phyloP scores from a whole-genome alignment of 1,140 invertebrate genomes.

The Orius insidiosus region DNA sequence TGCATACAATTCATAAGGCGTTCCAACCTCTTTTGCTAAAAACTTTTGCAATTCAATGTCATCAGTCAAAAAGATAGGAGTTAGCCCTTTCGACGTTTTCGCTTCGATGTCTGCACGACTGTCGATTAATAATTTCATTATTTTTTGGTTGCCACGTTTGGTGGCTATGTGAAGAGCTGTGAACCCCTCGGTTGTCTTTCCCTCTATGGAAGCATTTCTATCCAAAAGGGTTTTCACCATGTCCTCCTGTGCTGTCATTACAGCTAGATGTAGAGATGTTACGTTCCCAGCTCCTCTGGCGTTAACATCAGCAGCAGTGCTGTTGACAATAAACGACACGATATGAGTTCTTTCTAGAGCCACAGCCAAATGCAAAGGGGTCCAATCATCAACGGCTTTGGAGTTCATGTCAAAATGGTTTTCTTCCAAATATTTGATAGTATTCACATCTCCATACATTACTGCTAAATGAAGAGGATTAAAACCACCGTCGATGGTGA shows the following conservation, averaged over 20 bases:
- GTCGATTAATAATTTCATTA: conserved; percentile 12
- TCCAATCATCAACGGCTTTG: too few relatives aligned
- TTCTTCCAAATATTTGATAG: too few relatives aligned
- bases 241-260: conserved; percentile 54
- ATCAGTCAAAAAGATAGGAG: too few relatives aligned
- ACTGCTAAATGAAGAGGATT: background rate
- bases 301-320: too few relatives aligned
- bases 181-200: background rate
- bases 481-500: background rate
- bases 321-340: background rate
- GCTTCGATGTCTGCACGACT: conserved; percentile 2
- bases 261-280: too few relatives aligned
- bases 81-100: too few relatives aligned
- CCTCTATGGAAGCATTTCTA: background rate
- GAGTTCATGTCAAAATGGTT: too few relatives aligned
- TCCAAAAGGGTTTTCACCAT: conserved; percentile 5
- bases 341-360: background rate
- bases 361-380: background rate
- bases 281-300: too few relatives aligned
- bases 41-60: too few relatives aligned
- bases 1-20: too few relatives aligned
- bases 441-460: too few relatives aligned
- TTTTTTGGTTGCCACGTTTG: conserved; percentile 1
- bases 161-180: conserved; percentile 16
- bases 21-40: too few relatives aligned